These are phyloP conservation scores for Biston stratarius DNA, from an alignment of 2,888 invertebrate species.

Conservation along the genomic window DNA sequence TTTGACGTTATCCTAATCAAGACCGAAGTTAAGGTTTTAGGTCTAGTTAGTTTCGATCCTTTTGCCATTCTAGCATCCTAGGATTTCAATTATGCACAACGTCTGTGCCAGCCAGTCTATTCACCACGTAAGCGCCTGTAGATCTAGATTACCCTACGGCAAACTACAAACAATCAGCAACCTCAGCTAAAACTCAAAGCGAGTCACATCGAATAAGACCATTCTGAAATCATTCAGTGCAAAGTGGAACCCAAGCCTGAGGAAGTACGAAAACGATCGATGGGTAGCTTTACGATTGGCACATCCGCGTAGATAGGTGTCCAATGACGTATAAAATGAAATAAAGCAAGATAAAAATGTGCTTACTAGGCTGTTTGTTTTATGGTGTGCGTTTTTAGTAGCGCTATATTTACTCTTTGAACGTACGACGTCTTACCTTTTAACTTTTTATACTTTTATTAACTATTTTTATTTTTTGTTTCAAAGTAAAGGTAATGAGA, in stretches of 20 bases:
- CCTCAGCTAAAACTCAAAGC: conserved; percentile 38
- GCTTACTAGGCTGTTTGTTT: conserved; percentile 44
- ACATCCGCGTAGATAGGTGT: conserved; percentile 51
- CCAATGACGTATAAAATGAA: conserved; percentile 55
- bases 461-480: no score
- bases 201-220: conserved; percentile 26
- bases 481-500: no score
- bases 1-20: background rate
- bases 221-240: conserved; percentile 43
- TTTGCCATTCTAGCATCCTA: conserved; percentile 35
- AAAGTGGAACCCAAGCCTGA: conserved; percentile 47
- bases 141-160: conserved; percentile 39
- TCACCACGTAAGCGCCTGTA: conserved; percentile 33
- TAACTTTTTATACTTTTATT: conserved; percentile 24
- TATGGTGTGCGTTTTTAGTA: conserved; percentile 40
- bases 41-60: conserved; percentile 27
- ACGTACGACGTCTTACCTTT: conserved; percentile 16
- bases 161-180: conserved; percentile 27
- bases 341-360: conserved; percentile 48
- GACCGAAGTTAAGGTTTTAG: background rate
- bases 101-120: conserved; percentile 37
- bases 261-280: conserved; percentile 50
- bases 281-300: conserved; percentile 52
- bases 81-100: conserved; percentile 44
- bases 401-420: conserved; percentile 34